These are phyloP conservation scores for Piaya cayana DNA, from an alignment of 2,113 vertebrate species.

Conservation along the genomic window DNA sequence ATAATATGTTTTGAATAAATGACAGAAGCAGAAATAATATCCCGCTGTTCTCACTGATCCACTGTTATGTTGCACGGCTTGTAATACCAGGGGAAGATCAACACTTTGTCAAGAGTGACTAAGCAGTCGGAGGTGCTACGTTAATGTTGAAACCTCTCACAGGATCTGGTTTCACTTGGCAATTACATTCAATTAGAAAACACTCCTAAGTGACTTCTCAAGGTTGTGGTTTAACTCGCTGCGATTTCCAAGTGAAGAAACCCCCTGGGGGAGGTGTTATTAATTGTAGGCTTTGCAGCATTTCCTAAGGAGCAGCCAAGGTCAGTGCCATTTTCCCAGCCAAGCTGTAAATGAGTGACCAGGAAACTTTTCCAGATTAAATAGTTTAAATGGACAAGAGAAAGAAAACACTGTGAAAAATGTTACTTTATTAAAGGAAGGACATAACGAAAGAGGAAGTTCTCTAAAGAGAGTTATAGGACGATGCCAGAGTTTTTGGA, in stretches of 20 bases:
- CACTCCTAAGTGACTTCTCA: conserved; percentile 44
- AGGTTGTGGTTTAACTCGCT: conserved; percentile 32
- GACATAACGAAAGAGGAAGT: neutral
- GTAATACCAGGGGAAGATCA: conserved; percentile 2
- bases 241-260: neutral
- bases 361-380: neutral
- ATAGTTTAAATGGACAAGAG: neutral
- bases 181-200: conserved; percentile 58
- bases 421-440: neutral
- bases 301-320: neutral
- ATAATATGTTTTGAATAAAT: neutral
- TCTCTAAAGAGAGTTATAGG: neutral
- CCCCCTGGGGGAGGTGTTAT: neutral
- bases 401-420: neutral
- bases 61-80: neutral
- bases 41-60: neutral
- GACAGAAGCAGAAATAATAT: neutral
- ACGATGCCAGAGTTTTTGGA: neutral
- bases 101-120: neutral
- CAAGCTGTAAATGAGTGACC: neutral
- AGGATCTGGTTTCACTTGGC: conserved; percentile 1
- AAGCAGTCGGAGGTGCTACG: neutral
- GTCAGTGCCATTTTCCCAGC: neutral
- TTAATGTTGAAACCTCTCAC: neutral
- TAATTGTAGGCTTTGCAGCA: neutral